These are phyloP conservation scores for Drosophila percnosoma DNA, from an alignment of 2,888 invertebrate species.

Conservation along the genomic window DNA sequence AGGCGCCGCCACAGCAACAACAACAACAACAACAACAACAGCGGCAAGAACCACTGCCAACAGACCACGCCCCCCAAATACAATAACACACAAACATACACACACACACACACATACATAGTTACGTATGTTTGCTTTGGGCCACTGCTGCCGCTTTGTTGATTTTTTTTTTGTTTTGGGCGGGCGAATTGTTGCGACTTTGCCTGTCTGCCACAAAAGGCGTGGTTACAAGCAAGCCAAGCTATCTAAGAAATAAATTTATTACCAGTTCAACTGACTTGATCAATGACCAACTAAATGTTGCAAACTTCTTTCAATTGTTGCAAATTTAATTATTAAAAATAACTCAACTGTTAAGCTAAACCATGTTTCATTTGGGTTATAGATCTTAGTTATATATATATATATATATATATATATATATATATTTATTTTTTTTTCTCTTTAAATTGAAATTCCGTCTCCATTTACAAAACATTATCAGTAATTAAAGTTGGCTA, in stretches of 20 bases:
- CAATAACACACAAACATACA: slow-evolving; percentile 39
- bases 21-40: slow-evolving; percentile 37
- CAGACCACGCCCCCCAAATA: slow-evolving; percentile 70
- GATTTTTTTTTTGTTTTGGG: slow-evolving; percentile 32
- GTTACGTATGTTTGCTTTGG: slow-evolving; percentile 54
- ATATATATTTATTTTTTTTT: not conserved
- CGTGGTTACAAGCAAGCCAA: slow-evolving; percentile 37
- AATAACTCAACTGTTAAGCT: not conserved
- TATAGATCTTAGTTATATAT: not conserved
- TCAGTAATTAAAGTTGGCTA: not conserved
- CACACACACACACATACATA: slow-evolving; percentile 7
- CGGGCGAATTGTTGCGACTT: slow-evolving; percentile 31
- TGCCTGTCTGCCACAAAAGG: slow-evolving; percentile 36
- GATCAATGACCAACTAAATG: slow-evolving; percentile 34
- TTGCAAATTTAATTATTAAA: not conserved
- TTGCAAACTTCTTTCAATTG: slow-evolving; percentile 6
- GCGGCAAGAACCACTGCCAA: slow-evolving; percentile 53
- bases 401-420: not conserved
- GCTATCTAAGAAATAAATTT: slow-evolving; percentile 29
- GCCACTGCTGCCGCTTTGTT: slow-evolving; percentile 51
- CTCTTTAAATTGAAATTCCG: not conserved
- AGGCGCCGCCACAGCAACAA: slow-evolving; percentile 63
- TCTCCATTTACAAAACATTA: not conserved
- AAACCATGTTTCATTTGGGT: not conserved
- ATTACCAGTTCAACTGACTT: slow-evolving; percentile 32